Percentiles rank a stretch among this genome's conserved stretches.
Conservation (phyloP, 2,888 invertebrate species). For the Meloe dianella region DNA sequence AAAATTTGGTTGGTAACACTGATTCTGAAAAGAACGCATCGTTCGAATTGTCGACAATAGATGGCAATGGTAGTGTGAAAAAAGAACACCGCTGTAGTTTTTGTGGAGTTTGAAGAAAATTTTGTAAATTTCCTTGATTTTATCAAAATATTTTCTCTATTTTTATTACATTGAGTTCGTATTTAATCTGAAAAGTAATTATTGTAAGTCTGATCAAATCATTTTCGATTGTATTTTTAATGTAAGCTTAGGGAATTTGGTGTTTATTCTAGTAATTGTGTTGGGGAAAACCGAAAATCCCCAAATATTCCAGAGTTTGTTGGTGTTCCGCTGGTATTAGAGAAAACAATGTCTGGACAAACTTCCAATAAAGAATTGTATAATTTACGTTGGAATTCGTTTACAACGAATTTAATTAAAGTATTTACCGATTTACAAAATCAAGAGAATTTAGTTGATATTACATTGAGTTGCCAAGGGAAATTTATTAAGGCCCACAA, state of each 20-base stretch:
- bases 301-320: background rate
- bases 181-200: no score
- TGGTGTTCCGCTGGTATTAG: no score
- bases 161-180: no score
- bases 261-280: background rate
- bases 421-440: conserved; percentile 59
- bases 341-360: conserved; percentile 32
- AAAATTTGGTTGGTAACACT: no score
- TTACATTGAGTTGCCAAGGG: conserved; percentile 61
- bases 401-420: conserved; percentile 60
- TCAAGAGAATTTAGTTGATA: conserved; percentile 59
- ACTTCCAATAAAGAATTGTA: conserved; percentile 49
- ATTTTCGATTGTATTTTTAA: background rate
- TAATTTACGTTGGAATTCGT: conserved; percentile 62
- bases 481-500: conserved; percentile 61
- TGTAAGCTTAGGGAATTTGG: background rate
- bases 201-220: no score
- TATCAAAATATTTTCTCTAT: no score
- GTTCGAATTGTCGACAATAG: background rate
- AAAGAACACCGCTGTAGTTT: background rate
- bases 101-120: no score
- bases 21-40: no score
- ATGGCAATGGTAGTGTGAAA: background rate
- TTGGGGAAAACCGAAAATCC: background rate
- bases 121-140: background rate